Evolutionary conservation across 2,888 invertebrate genomes (phyloP).

Genomic region (Acleris laterana): DNA sequence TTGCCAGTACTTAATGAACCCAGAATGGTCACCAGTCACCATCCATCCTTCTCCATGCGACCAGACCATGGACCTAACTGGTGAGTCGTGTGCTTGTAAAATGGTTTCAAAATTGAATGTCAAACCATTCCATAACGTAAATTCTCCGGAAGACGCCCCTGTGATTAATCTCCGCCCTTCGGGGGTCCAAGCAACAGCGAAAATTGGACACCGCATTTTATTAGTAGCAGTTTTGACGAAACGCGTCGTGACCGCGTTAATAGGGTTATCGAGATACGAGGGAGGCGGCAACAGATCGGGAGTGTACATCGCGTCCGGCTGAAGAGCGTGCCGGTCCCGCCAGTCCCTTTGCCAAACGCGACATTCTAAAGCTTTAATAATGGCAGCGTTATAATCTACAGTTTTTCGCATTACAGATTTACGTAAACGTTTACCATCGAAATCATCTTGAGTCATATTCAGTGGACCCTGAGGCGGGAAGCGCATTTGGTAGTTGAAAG

Average conservation of each 20-base stretch:
- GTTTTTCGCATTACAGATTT: slow-evolving; percentile 99
- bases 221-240: slow-evolving; percentile 99
- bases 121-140: slow-evolving; percentile 99
- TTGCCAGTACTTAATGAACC: slow-evolving; percentile 99
- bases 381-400: slow-evolving; percentile 98
- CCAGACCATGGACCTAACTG: slow-evolving; percentile 99
- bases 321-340: slow-evolving; percentile 93
- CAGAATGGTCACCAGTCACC: slow-evolving; percentile 99
- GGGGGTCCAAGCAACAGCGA: slow-evolving; percentile 99
- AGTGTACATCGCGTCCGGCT: slow-evolving; percentile 98
- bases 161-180: slow-evolving; percentile 99
- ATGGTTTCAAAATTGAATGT: slow-evolving; percentile 99
- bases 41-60: slow-evolving; percentile 99
- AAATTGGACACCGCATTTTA: slow-evolving; percentile 99
- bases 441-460: slow-evolving; percentile 93
- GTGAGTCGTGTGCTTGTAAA: slow-evolving; percentile 99
- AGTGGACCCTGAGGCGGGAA: slow-evolving; percentile 83
- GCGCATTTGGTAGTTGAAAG: slow-evolving; percentile 80
- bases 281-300: slow-evolving; percentile 97
- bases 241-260: slow-evolving; percentile 96
- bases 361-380: slow-evolving; percentile 95
- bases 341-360: slow-evolving; percentile 98
- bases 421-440: slow-evolving; percentile 97
- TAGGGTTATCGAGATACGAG: slow-evolving; percentile 97
- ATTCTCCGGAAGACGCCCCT: slow-evolving; percentile 99